Evolutionary conservation across 2,797 vertebrate species (phyloP).

Genomic region (Gorsachius magnificus): DNA sequence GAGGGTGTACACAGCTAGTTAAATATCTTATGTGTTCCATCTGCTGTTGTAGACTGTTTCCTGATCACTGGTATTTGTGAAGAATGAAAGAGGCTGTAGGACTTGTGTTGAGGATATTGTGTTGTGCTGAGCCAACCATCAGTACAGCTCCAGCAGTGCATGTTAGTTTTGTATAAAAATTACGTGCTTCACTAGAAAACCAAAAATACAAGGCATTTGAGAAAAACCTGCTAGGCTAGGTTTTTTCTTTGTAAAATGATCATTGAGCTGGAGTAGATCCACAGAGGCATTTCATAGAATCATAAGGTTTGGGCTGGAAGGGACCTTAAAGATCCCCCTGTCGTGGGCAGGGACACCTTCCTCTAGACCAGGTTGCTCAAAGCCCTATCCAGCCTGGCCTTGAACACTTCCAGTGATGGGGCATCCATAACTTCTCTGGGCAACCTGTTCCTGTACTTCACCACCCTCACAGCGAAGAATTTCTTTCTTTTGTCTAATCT

Average conservation of each 20-base stretch:
- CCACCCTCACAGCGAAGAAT: too few relatives aligned
- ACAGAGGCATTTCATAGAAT: not conserved
- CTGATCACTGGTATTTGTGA: not conserved
- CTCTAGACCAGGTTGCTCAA: not conserved
- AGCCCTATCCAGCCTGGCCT: too few relatives aligned
- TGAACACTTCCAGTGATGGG: too few relatives aligned
- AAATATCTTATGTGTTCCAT: not conserved
- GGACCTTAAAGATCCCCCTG: not conserved
- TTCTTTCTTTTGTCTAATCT: not conserved
- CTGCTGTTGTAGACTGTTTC: not conserved
- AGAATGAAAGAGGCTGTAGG: not conserved
- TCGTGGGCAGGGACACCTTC: not conserved
- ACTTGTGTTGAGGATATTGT: not conserved
- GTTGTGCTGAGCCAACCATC: not conserved
- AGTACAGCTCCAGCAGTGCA: not conserved
- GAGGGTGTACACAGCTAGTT: not conserved
- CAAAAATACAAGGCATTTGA: not conserved
- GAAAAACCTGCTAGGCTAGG: not conserved
- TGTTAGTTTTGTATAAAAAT: not conserved
- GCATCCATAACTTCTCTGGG: too few relatives aligned
- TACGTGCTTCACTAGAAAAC: not conserved
- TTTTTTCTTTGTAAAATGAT: not conserved
- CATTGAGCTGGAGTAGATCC: not conserved
- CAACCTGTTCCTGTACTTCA: too few relatives aligned
- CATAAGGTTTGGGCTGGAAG: not conserved